Evolutionary conservation across 2,113 vertebrate species (phyloP), one percentile per base, ranked within the genome.

Genomic region (Tamias sibiricus): DNA sequence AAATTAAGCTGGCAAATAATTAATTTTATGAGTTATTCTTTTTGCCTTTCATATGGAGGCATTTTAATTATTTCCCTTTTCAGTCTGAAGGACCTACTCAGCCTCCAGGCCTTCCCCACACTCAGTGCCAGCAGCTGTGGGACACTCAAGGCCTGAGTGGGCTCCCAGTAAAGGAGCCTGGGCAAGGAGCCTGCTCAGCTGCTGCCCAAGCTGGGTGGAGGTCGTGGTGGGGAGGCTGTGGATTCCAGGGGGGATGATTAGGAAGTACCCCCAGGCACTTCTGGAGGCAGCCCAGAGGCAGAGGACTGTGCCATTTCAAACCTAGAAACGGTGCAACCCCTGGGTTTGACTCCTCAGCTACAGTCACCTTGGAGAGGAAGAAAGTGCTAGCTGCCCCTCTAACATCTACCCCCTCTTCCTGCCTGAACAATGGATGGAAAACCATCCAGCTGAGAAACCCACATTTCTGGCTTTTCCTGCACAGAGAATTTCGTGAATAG

Each of bases 11-110:
- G 57, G 71, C 80, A 89, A 79, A 66, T 54, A 52, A 52, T 79
- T 96, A 83, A 89, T 90, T 91, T 77, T 69, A 74, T 5, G 49
- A 93, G 26, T 80, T 91, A 89, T 49, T 77, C 81, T 79, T 71
- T 62, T 69, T 19, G 49, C 76, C 69, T 86, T 82, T 47, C 42
- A 87, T 9, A 71, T 2, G 32, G 37, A 87, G 79, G 37, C 81
- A 24, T 84, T 92, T 71, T 35, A 77, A 95, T 87, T 35, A 26
- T 30, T 49, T 86, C 52, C 44, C 87, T 69, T 69, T 91, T 47
- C n/a, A 86, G 84, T 66, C 10, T 75, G 79, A 83, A 87, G 84
- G 84, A 52, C 66, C 49, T 62, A 37, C 62, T 49, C 28, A 40
- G 40, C 90, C 64, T 57, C 24, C 32, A 35, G 62, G 79, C 75